phyloP scores from a whole-genome alignment of 2,797 vertebrate genomes.

The Rhinatrema bivittatum region DNA sequence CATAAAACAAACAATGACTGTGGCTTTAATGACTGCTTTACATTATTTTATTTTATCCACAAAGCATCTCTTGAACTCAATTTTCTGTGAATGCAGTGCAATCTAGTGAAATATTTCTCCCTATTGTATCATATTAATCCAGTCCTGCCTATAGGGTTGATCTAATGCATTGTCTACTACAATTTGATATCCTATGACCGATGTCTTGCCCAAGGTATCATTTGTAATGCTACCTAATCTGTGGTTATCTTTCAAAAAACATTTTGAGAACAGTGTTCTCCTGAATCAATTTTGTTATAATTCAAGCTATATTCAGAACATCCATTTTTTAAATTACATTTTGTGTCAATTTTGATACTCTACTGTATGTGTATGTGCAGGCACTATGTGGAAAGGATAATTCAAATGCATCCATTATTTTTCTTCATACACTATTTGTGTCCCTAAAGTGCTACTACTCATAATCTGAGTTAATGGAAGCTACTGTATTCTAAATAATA shows the following conservation, averaged over 20 bases:
- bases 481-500: constrained; percentile 43
- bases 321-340: neutral
- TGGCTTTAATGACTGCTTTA: too few relatives aligned
- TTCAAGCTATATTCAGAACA: too few relatives aligned
- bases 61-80: too few relatives aligned
- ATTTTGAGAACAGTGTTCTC: neutral
- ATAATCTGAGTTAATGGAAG: constrained; percentile 34
- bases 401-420: constrained; percentile 8
- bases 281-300: neutral
- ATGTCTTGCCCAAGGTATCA: neutral
- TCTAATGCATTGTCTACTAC: too few relatives aligned
- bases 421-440: neutral
- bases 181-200: too few relatives aligned
- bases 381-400: constrained; percentile 1
- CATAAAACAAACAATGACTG: too few relatives aligned
- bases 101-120: too few relatives aligned
- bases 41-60: too few relatives aligned
- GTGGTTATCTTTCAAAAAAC: neutral
- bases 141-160: too few relatives aligned
- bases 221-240: neutral
- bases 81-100: too few relatives aligned
- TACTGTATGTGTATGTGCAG: neutral
- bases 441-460: constrained; percentile 22
- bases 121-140: too few relatives aligned
- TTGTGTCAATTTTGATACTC: constrained; percentile 7